These are phyloP conservation scores for Sarotherodon lohbergeri DNA, from an alignment of 2,113 vertebrate genomes.

Conservation along the genomic window DNA sequence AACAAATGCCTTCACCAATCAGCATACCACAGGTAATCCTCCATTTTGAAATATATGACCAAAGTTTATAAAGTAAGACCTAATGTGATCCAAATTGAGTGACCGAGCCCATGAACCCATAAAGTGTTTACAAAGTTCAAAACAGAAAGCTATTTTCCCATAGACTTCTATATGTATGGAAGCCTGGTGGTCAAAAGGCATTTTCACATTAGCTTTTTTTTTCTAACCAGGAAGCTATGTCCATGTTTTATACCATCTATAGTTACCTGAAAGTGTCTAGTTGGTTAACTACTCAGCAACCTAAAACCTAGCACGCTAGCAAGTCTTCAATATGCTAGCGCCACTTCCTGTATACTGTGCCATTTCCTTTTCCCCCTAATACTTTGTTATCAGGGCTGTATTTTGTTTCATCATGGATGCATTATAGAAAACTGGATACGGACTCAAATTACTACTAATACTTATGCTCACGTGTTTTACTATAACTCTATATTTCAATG, in stretches of 20 bases:
- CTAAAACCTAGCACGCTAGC: not conserved
- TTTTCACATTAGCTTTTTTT: not conserved
- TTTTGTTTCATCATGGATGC: not conserved
- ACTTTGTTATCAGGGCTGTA: not conserved
- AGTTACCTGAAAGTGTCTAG: not conserved
- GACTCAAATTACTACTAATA: not conserved
- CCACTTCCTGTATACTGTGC: not conserved
- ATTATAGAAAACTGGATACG: not conserved
- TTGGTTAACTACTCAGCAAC: not conserved
- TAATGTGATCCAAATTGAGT: not conserved
- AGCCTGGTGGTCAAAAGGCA: not conserved
- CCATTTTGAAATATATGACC: not conserved
- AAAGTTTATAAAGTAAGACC: not conserved
- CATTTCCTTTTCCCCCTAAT: not conserved
- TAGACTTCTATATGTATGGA: not conserved
- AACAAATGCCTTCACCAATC: not conserved
- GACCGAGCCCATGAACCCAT: not conserved
- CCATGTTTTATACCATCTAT: not conserved
- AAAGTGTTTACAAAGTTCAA: not conserved
- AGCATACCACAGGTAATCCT: not conserved
- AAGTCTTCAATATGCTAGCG: not conserved
- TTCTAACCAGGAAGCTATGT: not conserved
- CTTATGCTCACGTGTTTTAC: not conserved
- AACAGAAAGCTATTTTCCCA: not conserved
- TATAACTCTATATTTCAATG: not conserved